Evolutionary conservation across 2,113 vertebrate species (phyloP).

Genomic region (Andinoacara biseriatus): DNA sequence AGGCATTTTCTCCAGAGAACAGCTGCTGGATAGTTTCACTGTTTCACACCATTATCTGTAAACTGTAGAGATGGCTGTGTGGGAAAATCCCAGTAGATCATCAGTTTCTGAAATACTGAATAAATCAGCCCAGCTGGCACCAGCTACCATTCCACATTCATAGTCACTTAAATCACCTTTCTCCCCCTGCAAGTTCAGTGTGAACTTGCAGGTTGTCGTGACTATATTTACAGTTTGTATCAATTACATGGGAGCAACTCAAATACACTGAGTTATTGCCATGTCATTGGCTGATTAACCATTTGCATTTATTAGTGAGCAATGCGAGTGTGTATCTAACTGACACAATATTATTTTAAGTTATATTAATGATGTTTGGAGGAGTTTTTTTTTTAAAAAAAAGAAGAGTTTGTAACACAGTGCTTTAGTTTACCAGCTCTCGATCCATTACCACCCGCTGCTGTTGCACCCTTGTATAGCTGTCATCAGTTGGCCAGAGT

Average conservation of each 20-base stretch:
- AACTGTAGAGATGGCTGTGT: too few relatives aligned
- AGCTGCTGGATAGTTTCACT: not conserved
- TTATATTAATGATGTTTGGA: not conserved
- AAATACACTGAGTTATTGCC: not conserved
- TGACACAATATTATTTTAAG: not conserved
- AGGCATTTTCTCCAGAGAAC: not conserved
- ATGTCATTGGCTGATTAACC: not conserved
- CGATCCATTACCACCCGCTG: not conserved
- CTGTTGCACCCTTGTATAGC: slow-evolving; percentile 1
- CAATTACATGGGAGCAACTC: not conserved
- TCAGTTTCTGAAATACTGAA: too few relatives aligned
- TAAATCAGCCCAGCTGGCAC: not conserved
- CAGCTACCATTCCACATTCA: not conserved
- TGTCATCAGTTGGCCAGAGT: not conserved
- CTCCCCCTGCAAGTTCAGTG: not conserved
- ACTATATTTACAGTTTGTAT: not conserved
- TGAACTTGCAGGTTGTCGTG: not conserved
- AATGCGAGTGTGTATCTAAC: not conserved
- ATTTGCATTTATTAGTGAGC: not conserved
- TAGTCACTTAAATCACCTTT: not conserved
- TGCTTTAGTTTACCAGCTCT: not conserved
- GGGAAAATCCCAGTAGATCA: not conserved
- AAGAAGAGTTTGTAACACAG: not conserved
- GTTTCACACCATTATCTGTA: not conserved
- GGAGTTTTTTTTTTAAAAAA: not conserved